Base-by-base conservation (phyloP, 2,888 invertebrate species). In the Chrysodeixis includens region DNA sequence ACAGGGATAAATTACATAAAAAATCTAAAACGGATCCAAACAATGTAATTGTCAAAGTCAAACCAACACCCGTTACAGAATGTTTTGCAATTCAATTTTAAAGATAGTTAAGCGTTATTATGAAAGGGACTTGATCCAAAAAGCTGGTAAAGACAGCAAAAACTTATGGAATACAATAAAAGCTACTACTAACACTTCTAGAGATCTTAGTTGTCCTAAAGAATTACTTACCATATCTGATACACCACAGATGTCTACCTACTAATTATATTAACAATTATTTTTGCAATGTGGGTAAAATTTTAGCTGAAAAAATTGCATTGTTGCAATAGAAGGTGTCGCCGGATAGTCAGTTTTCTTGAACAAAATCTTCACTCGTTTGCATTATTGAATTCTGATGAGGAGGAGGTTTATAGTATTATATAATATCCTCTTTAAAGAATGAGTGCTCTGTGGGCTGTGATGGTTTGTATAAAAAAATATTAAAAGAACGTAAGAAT, bases 221-320 rank as follows among this genome's bases (percentile, higher is more conserved):
- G 40, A 44, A 44, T 44, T 44, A 44, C 40, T 44, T 1, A 44
- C 40, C 40, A n/a, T 44, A 44, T 44, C 40, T 14, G 40, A 44
- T 44, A 44, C 40, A 44, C 40, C 40, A 44, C 40, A n/a, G n/a
- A 44, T 44, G n/a, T 44, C 40, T 44, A 44, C 40, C n/a, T n/a
- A n/a, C n/a, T 44, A 44, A 44, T 44, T 44, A 44, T 44, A 44
- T 44, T 44, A 44, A 44, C 40, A 44, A 44, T 44, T 44, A 44
- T 44, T 44, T 44, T 44, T 44, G 40, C 40, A n/a, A 44, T 44
- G 40, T 44, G n/a, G 40, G 56, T n/a, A 32, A 46, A 22, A 49
- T 35, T 68, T 40, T 57, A 60, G 35, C n/a, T n/a, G n/a, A 60
- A 55, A 53, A 59, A 65, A 49, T 49, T 59, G 46, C 64, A 59